A percentile compares a stretch with the other conserved stretches of the same genome.
phyloP scores from a whole-genome alignment of 1,140 invertebrate species.

The Ladona fulva region DNA sequence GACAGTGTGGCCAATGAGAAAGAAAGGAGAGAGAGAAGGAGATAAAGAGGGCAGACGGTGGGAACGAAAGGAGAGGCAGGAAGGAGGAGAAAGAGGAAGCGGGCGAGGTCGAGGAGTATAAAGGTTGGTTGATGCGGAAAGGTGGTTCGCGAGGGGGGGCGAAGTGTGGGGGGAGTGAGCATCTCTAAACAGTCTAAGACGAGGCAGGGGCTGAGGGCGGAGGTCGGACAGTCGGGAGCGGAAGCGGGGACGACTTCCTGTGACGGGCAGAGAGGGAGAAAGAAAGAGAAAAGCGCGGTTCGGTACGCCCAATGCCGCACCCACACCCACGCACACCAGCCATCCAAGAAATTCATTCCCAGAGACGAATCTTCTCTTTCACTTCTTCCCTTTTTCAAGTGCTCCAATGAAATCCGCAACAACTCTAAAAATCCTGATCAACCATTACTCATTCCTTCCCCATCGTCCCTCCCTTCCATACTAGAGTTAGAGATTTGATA shows the following conservation, averaged over 20 bases:
- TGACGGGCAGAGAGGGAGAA: neutral
- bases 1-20: no score
- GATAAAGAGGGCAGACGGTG: no score
- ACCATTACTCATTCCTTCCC: no score
- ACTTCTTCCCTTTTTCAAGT: no score
- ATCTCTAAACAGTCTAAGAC: neutral
- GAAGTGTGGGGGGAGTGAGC: neutral
- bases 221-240: neutral
- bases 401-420: no score
- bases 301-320: neutral
- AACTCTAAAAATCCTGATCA: no score
- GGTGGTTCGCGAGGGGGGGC: neutral
- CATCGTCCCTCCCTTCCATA: no score
- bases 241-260: neutral
- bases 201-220: neutral
- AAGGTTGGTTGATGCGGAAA: conserved; percentile 4
- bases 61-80: neutral
- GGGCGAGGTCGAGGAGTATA: neutral
- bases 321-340: neutral
- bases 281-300: neutral
- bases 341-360: neutral
- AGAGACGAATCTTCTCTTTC: neutral
- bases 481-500: no score
- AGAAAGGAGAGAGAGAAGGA: no score
- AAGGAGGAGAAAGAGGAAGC: neutral